Conservation (phyloP, 2,888 invertebrate genomes). For the Tinea semifulvella region DNA sequence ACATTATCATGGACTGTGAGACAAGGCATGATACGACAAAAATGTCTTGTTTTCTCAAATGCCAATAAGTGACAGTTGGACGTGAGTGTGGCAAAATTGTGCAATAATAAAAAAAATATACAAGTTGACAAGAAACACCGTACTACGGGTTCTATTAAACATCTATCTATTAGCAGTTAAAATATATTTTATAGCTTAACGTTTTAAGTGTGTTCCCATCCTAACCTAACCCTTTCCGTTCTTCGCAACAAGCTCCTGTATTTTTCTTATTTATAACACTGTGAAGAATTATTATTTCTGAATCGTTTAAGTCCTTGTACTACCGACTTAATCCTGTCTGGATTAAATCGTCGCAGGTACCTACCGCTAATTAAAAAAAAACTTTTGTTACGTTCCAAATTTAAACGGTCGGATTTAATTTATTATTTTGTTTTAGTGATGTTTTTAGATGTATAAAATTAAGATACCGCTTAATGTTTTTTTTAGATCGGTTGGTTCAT, state of each 20-base stretch:
- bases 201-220: conserved; percentile 25
- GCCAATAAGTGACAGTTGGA: no score
- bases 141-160: no score
- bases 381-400: conserved; percentile 30
- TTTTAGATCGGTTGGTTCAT: no score
- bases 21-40: no score
- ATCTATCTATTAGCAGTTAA: no score
- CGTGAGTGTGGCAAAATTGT: no score
- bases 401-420: conserved; percentile 3
- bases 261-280: conserved; percentile 61
- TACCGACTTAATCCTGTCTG: conserved; percentile 52
- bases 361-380: conserved; percentile 57
- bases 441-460: no score
- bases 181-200: conserved; percentile 17
- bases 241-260: conserved; percentile 38
- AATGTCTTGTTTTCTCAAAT: no score
- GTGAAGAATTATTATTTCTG: conserved; percentile 62
- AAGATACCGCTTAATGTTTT: no score
- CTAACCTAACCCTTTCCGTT: conserved; percentile 30
- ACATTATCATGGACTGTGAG: no score
- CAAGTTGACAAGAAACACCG: no score
- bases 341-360: conserved; percentile 49
- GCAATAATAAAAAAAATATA: no score
- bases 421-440: background rate
- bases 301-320: conserved; percentile 65